Base-by-base conservation (phyloP, 2,888 invertebrate species). In the Pilophorus perplexus region DNA sequence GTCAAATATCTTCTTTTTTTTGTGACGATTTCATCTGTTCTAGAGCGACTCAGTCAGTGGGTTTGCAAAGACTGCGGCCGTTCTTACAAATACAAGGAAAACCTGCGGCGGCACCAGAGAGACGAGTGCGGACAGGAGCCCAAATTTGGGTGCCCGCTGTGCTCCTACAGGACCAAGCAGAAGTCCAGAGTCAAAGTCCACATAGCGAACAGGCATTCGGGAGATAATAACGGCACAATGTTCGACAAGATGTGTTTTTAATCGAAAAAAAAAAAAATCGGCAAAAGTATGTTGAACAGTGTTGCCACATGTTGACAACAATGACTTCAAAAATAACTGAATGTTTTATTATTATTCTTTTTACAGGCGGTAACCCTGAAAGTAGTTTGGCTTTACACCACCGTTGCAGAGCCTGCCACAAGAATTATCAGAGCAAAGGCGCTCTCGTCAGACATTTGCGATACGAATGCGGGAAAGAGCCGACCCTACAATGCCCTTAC, bases 61-160 rank as follows among this genome's bases (percentile, higher is more conserved):
- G n/a, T n/a, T n/a, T 71, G 71, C 50, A 42, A 57, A 10, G 42
- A 37, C 27, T 71, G 71, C 38, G 64, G 55, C n/a, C 64, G 64
- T 60, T 44, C 40, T 5, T 71, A 71, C 52, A 68, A 64, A 37
- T 64, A 68, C 54, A 59, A 54, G 18, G 64, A 59, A 27, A 66
- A 69, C 67, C 54, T 73, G n/a, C 69, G 64, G 16, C 67, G 73
- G 18, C 74, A 74, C 66, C 44, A 70, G 48, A 69, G 68, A 60
- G 71, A 71, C 37, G 72, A 73, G 55, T 74, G 74, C 52, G 73
- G 73, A 12, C 55, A 64, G 12, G 60, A 62, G 16, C 69, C 70
- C 1, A 67, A 67, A 33, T 69, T 70, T 48, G 48, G 57, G 12
- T 71, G 71, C 42, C 60, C 66, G n/a, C 10, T 66, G 22, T 71